Evolutionary conservation across 2,888 invertebrate species (phyloP), one percentile per base, ranked within the genome.

Genomic region (Athetis lepigone): DNA sequence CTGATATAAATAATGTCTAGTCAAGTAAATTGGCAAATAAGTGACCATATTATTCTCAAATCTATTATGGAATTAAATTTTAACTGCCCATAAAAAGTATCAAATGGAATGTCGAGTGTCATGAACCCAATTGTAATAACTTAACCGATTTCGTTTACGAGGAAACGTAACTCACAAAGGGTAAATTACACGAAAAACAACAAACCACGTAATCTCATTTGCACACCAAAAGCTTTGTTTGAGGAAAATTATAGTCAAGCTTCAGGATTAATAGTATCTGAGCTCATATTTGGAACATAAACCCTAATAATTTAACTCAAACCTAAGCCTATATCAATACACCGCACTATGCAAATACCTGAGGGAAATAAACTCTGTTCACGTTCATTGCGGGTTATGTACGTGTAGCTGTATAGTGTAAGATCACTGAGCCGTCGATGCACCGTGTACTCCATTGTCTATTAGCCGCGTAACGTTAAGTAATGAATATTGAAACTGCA

Each of bases 401-500:
- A 37, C 29, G 27, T n/a, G n/a, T 40, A 37, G 5, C 11, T 49
- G 45, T 59, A 36, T 69, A 54, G 27, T 9, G 16, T 42, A 45
- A 50, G 39, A 69, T 69, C 49, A 64, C 27, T 71, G 71, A 71
- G 51, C 61, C 80, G 27, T 51, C 63, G 42, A 65, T 75, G 63
- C 59, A 73, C 45, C 50, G 51, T 56, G 58, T 56, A 61, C 49
- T 75, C 68, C 61, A 78, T 75, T 80, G 77, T 78, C 76, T 77
- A 80, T 77, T 81, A 83, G 61, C 64, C 51, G 47, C 57, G 57
- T 72, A 64, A 71, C 64, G 68, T 66, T 67, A 68, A 70, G 66
- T 77, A 72, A 70, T 76, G 75, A 80, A 81, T 83, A 83, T 83
- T 71, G 78, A 78, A 77, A 72, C 70, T 84, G 72, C 75, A 84